Evolutionary conservation across 2,797 vertebrate species (phyloP), one percentile per base, ranked within the genome.

Genomic region (Scolopax rusticola): DNA sequence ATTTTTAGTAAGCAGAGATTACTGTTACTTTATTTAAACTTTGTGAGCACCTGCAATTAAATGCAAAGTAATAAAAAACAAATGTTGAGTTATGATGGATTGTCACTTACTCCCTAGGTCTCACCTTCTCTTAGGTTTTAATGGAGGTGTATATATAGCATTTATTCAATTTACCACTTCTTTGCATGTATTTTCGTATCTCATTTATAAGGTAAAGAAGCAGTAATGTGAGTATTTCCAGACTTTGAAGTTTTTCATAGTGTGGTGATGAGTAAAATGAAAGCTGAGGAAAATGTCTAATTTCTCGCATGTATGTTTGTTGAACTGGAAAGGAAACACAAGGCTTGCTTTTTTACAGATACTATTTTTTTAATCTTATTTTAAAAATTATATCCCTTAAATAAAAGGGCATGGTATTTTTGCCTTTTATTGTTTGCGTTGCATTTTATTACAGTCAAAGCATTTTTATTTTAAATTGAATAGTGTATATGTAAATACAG

Each of bases 151-250:
- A 45, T 78, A 8, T 30, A 6, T 8, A 63, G 36, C 38, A 74
- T 76, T 89, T 93, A 27, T 14, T 76, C 27, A 36, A 30, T 53
- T 53, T 30, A 53, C 19, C 24, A 36, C 59, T 84, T 71, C 15
- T 91, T 92, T 89, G 54, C 74, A 27, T 87, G 23, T 54, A 28
- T 90, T 95, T 95, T 84, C 50, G 41, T 78, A 61, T 67, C 59
- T 94, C 54, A 47, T 91, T 74, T 84, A 65, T 86, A 84, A 76
- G 36, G 54, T 73, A 93, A 94, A 28, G 61, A 75, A 88, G 53
- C 38, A 89, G 9, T 73, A 89, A 53, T 61, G 69, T 47, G 27
- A 59, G 9, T 69, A 45, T 65, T 91, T 88, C 33, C 47, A 69
- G 33, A 75, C 56, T 71, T 27, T 30, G n/a, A 89, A 76, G 38